Percentiles rank a stretch among this genome's conserved stretches.
phyloP scores from a whole-genome alignment of 1,140 invertebrate species.

The Euschistus heros region DNA sequence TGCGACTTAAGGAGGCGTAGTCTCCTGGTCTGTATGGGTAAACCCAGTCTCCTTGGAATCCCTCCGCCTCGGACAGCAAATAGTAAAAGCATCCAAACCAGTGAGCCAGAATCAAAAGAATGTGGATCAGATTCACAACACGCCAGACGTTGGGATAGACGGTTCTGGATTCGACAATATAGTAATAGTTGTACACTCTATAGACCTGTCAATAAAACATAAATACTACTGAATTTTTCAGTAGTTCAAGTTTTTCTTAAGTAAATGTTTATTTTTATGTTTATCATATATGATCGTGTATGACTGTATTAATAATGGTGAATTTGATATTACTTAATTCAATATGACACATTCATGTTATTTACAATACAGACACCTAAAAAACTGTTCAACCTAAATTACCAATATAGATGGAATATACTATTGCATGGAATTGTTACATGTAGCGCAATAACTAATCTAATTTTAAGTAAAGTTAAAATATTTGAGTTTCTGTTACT shows the following conservation, averaged over 20 bases:
- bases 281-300: too few species aligned
- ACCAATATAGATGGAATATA: too few species aligned
- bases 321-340: too few species aligned
- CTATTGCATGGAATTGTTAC: too few species aligned
- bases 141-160: slow-evolving; percentile 93
- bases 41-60: slow-evolving; percentile 69
- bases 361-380: too few species aligned
- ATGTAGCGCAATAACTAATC: too few species aligned
- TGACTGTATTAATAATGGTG: too few species aligned
- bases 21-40: slow-evolving; percentile 80
- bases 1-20: slow-evolving; percentile 75
- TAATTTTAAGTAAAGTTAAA: too few species aligned
- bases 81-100: slow-evolving; percentile 98
- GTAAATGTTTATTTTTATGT: neutral
- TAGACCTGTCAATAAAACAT: slow-evolving; percentile 55
- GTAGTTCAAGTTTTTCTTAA: neutral
- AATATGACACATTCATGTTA: too few species aligned
- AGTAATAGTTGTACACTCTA: slow-evolving; percentile 83
- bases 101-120: slow-evolving; percentile 85
- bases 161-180: slow-evolving; percentile 89
- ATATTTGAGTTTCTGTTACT: too few species aligned
- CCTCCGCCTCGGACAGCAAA: slow-evolving; percentile 81
- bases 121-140: slow-evolving; percentile 90
- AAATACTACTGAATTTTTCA: neutral
- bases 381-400: too few species aligned